A percentile compares a stretch with the other conserved stretches of the same genome.
Evolutionary conservation across 2,888 invertebrate genomes (phyloP).

Genomic region (Elegia similella): DNA sequence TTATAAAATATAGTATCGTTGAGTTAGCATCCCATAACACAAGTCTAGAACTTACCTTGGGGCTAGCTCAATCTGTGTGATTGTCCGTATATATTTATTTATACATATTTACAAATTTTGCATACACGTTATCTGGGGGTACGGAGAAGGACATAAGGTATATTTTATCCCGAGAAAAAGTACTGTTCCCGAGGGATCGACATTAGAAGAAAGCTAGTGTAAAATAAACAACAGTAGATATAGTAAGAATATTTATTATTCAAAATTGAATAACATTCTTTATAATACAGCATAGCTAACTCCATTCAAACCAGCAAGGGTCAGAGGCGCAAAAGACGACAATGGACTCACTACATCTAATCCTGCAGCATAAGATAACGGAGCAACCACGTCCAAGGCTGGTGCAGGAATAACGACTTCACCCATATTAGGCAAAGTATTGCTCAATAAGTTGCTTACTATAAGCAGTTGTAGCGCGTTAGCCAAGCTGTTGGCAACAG

Average conservation of each 20-base stretch:
- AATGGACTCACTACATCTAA: constrained; percentile 17
- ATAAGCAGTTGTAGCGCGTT: constrained; percentile 63
- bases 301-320: neutral
- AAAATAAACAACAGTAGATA: neutral
- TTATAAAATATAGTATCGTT: no score
- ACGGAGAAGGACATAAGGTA: no score
- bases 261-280: neutral
- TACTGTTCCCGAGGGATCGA: neutral
- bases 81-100: no score
- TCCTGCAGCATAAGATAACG: constrained; percentile 22
- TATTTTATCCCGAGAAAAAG: no score
- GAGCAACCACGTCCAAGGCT: constrained; percentile 24
- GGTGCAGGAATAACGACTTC: constrained; percentile 29
- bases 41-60: no score
- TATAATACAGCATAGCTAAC: neutral
- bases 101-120: no score
- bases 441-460: constrained; percentile 60
- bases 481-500: constrained; percentile 62
- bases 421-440: constrained; percentile 45
- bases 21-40: no score
- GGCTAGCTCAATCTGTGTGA: no score
- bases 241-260: neutral
- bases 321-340: constrained; percentile 5
- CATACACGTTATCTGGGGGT: no score
- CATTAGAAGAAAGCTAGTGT: neutral